Percentiles rank a stretch among this genome's conserved stretches.
Conservation (phyloP, 2,797 vertebrate genomes). For the Masticophis lateralis region DNA sequence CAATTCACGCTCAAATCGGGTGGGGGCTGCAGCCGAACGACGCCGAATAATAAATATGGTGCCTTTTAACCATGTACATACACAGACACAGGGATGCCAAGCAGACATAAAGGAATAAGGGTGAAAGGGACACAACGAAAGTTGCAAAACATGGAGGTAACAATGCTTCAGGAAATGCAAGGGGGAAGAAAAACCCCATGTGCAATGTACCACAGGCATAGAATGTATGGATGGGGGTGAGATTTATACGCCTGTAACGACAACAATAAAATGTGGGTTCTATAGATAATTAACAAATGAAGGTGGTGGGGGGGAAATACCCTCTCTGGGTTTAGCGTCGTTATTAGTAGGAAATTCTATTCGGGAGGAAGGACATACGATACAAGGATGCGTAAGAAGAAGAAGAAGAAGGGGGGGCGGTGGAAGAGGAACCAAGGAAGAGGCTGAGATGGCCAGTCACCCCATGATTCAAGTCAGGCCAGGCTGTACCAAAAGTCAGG, state of each 20-base stretch:
- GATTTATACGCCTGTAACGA: conserved; percentile 28
- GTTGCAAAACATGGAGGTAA: conserved; percentile 17
- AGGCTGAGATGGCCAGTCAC: conserved; percentile 58
- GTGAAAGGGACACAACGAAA: conserved; percentile 56
- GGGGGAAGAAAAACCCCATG: not conserved
- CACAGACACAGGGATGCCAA: conserved; percentile 54
- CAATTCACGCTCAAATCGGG: conserved; percentile 54
- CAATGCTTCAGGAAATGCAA: not conserved
- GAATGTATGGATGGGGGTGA: not conserved
- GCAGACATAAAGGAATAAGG: conserved; percentile 54
- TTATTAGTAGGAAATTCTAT: conserved; percentile 54
- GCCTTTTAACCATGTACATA: not conserved
- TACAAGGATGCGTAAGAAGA: conserved; percentile 14
- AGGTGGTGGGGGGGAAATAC: not conserved
- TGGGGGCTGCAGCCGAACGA: conserved; percentile 7
- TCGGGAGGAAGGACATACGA: conserved; percentile 50
- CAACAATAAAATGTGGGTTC: not conserved
- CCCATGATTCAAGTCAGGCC: conserved; percentile 66
- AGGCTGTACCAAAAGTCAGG: conserved; percentile 63
- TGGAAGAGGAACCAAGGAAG: conserved; percentile 59
- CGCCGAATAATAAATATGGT: not conserved
- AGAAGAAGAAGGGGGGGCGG: not conserved
- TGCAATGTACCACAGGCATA: not conserved
- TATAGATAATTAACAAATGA: not conserved
- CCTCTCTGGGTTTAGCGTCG: conserved; percentile 25